phyloP scores from a whole-genome alignment of 2,888 invertebrate genomes.

The Oxytorus armatus region DNA sequence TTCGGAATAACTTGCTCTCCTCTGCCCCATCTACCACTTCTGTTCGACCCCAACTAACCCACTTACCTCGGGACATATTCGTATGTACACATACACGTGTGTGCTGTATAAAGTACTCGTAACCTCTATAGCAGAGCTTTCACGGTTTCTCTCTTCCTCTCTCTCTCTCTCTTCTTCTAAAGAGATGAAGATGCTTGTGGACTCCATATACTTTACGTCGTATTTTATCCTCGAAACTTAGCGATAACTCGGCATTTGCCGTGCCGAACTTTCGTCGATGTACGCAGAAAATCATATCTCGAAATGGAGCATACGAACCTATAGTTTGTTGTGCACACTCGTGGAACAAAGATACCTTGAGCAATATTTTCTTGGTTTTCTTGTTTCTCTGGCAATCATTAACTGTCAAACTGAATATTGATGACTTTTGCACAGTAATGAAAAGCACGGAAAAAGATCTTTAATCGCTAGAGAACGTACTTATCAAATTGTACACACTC shows the following conservation, averaged over 20 bases:
- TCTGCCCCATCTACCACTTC: constrained; percentile 21
- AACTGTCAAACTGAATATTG: background rate
- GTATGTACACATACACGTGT: constrained; percentile 16
- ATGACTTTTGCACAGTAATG: background rate
- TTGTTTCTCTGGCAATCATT: background rate
- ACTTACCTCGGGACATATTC: constrained; percentile 36
- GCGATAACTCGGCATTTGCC: constrained; percentile 30
- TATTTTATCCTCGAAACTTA: constrained; percentile 49
- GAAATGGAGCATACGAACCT: constrained; percentile 14
- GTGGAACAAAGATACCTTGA: background rate
- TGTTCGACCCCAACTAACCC: constrained; percentile 49
- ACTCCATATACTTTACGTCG: constrained; percentile 15
- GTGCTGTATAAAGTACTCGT: constrained; percentile 34
- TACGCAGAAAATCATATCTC: constrained; percentile 35
- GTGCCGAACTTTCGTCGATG: background rate
- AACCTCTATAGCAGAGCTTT: constrained; percentile 35
- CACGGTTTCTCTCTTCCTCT: constrained; percentile 16
- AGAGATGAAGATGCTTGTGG: constrained; percentile 22
- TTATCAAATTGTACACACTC: no score
- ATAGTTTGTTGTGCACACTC: constrained; percentile 8
- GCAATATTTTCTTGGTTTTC: background rate
- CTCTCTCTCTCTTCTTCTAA: background rate
- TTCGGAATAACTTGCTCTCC: constrained; percentile 52
- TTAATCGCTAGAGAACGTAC: background rate
- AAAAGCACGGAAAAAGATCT: background rate